A percentile compares a stretch with the other conserved stretches of the same genome.
Evolutionary conservation across 2,888 invertebrate genomes (phyloP).

Genomic region (Drosophila lacicola): DNA sequence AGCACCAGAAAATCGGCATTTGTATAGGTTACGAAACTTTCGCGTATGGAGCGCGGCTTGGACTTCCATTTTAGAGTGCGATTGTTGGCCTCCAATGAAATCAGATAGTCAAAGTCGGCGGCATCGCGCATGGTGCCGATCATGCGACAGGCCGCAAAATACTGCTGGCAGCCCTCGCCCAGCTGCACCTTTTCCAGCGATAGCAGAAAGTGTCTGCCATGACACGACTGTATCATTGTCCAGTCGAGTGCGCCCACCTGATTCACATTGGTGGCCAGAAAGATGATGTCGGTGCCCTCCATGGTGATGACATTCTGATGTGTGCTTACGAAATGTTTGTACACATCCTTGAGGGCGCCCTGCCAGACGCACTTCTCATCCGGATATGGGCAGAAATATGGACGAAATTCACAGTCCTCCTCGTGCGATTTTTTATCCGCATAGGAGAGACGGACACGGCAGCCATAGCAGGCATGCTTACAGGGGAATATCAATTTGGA

Average conservation of each 20-base stretch:
- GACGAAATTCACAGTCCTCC: conserved; percentile 98
- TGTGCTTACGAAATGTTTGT: conserved; percentile 97
- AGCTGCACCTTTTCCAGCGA: conserved; percentile 99
- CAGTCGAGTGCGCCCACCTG: conserved; percentile 99
- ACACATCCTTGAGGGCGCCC: conserved; percentile 99
- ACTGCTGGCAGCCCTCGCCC: conserved; percentile 97
- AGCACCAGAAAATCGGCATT: conserved; percentile 99
- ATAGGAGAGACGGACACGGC: conserved; percentile 94
- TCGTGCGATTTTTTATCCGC: conserved; percentile 99
- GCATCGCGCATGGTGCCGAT: conserved; percentile 99
- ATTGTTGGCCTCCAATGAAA: conserved; percentile 89
- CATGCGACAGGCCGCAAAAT: conserved; percentile 99
- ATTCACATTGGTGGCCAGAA: conserved; percentile 99
- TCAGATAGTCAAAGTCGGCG: conserved; percentile 98
- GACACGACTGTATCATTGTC: conserved; percentile 99
- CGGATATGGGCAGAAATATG: conserved; percentile 99
- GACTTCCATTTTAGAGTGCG: conserved; percentile 90
- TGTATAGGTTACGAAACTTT: conserved; percentile 98
- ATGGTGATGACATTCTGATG: conserved; percentile 99
- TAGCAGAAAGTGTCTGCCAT: conserved; percentile 99
- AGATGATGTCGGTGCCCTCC: conserved; percentile 99
- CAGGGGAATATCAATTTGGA: conserved; percentile 99
- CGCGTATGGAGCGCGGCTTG: conserved; percentile 99
- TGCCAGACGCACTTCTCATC: conserved; percentile 99
- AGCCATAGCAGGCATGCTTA: conserved; percentile 98